Conservation (phyloP, 2,888 invertebrate genomes). For the Caenorhabditis doughertyi region DNA sequence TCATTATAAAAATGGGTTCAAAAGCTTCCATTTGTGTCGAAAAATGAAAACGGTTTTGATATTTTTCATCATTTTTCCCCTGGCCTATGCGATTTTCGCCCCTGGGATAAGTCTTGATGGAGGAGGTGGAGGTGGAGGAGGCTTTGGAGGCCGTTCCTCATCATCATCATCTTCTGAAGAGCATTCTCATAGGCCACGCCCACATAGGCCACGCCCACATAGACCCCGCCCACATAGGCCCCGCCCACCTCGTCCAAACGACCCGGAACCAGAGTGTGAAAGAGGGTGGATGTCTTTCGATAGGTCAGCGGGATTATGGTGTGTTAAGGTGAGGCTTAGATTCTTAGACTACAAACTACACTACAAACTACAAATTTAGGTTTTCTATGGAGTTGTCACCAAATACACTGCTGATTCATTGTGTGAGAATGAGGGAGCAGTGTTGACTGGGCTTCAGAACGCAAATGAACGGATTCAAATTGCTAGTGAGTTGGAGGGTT, state of each 20-base stretch:
- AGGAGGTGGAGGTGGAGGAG: not conserved
- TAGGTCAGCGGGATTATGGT: not conserved
- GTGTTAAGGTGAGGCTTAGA: conserved; percentile 18
- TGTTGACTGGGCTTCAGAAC: conserved; percentile 1
- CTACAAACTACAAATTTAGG: conserved; percentile 1
- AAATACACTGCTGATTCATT: not conserved
- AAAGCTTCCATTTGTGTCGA: too few relatives aligned
- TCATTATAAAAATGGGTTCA: too few relatives aligned
- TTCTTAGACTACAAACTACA: not conserved
- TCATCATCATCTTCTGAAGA: conserved; percentile 18
- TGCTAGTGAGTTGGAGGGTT: conserved; percentile 12
- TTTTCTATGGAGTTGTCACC: not conserved
- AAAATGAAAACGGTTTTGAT: not conserved
- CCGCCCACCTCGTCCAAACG: not conserved
- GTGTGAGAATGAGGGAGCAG: conserved; percentile 6
- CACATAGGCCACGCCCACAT: not conserved
- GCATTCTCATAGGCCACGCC: not conserved
- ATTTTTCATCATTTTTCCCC: not conserved
- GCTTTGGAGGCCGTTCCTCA: not conserved
- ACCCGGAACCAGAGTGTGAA: not conserved
- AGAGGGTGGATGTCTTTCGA: not conserved
- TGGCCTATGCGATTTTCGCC: conserved; percentile 8
- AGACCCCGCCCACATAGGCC: not conserved
- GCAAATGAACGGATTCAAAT: conserved; percentile 11
- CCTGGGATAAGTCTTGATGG: not conserved